Evolutionary conservation across 2,113 vertebrate species (phyloP).

Genomic region (Trinectes maculatus): DNA sequence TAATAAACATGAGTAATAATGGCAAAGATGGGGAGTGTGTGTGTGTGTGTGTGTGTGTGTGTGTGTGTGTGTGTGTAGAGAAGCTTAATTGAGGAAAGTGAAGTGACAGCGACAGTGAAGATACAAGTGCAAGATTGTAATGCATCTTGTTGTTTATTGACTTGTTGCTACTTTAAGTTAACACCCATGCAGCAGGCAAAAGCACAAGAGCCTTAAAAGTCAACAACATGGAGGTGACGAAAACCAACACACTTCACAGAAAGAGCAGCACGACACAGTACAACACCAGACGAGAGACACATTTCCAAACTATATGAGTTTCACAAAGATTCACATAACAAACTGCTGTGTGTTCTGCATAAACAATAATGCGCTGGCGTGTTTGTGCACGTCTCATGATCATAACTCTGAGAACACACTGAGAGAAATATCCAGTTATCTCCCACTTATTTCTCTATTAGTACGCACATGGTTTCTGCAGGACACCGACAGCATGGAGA

Average conservation of each 20-base stretch:
- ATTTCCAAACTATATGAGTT: neutral
- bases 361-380: slow-evolving; percentile 8
- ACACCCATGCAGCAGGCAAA: slow-evolving; percentile 37
- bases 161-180: slow-evolving; percentile 21
- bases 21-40: neutral
- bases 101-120: slow-evolving; percentile 16
- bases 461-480: slow-evolving; percentile 20
- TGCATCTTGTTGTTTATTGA: slow-evolving; percentile 68
- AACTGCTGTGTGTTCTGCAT: slow-evolving; percentile 50
- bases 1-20: too few species aligned
- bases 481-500: slow-evolving; percentile 34
- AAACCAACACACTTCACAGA: slow-evolving; percentile 9
- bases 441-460: too few species aligned
- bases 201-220: slow-evolving; percentile 16
- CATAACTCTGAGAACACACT: neutral
- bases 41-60: slow-evolving; percentile 4
- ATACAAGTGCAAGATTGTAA: slow-evolving; percentile 19
- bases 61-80: neutral
- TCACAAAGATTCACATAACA: neutral
- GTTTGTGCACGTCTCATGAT: neutral
- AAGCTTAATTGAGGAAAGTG: slow-evolving; percentile 24
- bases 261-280: slow-evolving; percentile 25
- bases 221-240: slow-evolving; percentile 24
- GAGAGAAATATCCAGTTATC: too few species aligned
- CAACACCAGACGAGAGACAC: slow-evolving; percentile 22